A percentile compares a stretch with the other conserved stretches of the same genome.
phyloP scores from a whole-genome alignment of 2,797 vertebrate genomes.

The Takifugu ocellatus region DNA sequence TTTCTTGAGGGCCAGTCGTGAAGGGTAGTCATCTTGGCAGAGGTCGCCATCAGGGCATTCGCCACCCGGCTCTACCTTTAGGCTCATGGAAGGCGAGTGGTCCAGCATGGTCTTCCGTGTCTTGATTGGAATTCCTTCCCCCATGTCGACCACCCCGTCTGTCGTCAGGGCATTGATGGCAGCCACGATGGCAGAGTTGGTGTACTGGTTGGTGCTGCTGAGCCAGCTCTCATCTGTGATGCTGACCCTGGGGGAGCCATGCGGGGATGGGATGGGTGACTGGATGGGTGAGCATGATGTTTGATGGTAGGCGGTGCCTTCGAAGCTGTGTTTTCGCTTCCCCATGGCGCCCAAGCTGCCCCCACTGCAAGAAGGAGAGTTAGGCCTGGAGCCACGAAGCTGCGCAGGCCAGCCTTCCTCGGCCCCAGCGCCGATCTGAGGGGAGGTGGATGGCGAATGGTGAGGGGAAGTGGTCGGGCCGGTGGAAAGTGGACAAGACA shows the following conservation, averaged over 20 bases:
- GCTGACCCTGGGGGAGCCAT: constrained; percentile 87
- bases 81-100: constrained; percentile 79
- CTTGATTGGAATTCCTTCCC: constrained; percentile 91
- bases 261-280: constrained; percentile 87
- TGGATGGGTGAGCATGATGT: constrained; percentile 85
- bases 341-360: constrained; percentile 57
- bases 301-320: constrained; percentile 78
- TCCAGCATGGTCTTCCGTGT: constrained; percentile 88
- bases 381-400: constrained; percentile 78
- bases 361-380: constrained; percentile 80
- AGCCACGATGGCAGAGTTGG: constrained; percentile 94
- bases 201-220: constrained; percentile 91
- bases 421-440: constrained; percentile 84
- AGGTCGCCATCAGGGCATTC: constrained; percentile 80
- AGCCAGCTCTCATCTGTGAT: constrained; percentile 91
- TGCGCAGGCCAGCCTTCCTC: constrained; percentile 89
- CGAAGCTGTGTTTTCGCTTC: constrained; percentile 92
- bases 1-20: constrained; percentile 86
- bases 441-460: constrained; percentile 87
- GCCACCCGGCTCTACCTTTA: constrained; percentile 88
- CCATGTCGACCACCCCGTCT: constrained; percentile 87
- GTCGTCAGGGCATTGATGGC: constrained; percentile 98
- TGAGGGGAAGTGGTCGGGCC: constrained; percentile 82
- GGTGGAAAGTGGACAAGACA: constrained; percentile 74
- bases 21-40: constrained; percentile 84